Conservation (phyloP, 2,113 vertebrate genomes). For the Brachyhypopomus occidentalis region DNA sequence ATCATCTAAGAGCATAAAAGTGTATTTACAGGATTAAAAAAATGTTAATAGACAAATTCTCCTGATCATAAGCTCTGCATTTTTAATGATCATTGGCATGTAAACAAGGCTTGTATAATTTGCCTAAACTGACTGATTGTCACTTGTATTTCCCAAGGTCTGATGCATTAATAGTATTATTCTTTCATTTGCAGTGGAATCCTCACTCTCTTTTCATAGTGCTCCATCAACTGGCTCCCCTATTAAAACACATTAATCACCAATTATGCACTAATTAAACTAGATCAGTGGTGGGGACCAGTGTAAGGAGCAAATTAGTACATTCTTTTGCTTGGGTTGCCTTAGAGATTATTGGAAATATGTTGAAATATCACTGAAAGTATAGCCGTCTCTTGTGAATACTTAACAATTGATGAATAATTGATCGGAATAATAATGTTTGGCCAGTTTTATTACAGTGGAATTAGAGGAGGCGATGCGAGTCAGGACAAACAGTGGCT, state of each 20-base stretch:
- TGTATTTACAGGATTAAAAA: conserved; percentile 69
- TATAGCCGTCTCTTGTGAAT: neutral
- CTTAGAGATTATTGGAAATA: conserved; percentile 53
- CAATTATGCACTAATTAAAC: conserved; percentile 72
- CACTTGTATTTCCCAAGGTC: conserved; percentile 49
- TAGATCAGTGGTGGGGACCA: conserved; percentile 60
- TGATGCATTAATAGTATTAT: conserved; percentile 66
- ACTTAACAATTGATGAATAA: neutral
- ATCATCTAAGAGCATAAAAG: conserved; percentile 36
- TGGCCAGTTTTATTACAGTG: neutral
- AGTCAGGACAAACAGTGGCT: neutral
- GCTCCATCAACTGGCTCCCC: conserved; percentile 54
- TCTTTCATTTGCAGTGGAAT: conserved; percentile 61
- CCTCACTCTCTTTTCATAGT: conserved; percentile 56
- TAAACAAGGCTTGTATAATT: conserved; percentile 64
- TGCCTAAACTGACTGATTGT: conserved; percentile 47
- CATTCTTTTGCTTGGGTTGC: conserved; percentile 60
- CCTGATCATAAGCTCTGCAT: conserved; percentile 67
- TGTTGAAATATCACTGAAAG: conserved; percentile 54
- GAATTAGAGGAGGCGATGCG: neutral
- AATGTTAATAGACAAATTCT: conserved; percentile 71
- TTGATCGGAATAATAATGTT: conserved; percentile 26
- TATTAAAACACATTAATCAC: conserved; percentile 67
- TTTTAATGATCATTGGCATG: conserved; percentile 66
- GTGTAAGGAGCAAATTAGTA: conserved; percentile 59